phyloP scores from a whole-genome alignment of 2,113 vertebrate genomes.

The Dipodomys stephensi region DNA sequence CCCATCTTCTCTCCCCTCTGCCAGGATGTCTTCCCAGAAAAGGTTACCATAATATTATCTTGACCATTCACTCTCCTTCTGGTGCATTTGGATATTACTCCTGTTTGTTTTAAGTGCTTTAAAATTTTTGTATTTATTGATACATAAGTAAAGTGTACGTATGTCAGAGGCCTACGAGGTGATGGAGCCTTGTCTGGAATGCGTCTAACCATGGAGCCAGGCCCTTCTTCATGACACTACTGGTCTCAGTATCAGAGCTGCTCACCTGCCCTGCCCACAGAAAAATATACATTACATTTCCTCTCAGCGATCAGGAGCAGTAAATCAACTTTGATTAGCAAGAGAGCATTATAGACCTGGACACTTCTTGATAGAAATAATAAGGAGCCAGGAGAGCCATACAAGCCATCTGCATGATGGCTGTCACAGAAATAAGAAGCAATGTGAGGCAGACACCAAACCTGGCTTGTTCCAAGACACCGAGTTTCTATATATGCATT shows the following conservation, averaged over 20 bases:
- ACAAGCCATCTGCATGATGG: background rate
- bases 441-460: background rate
- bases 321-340: background rate
- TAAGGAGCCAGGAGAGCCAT: background rate
- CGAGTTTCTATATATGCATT: slow-evolving; percentile 21
- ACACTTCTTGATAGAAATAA: background rate
- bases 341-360: background rate
- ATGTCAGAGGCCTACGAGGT: background rate
- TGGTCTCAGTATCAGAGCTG: background rate
- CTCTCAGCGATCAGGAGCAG: background rate
- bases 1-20: background rate
- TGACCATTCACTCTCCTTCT: background rate
- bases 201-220: background rate
- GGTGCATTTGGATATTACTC: background rate
- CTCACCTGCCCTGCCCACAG: background rate
- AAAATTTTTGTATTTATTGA: background rate
- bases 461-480: background rate
- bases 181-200: background rate
- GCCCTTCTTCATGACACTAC: background rate
- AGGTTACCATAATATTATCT: background rate
- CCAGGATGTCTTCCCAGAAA: background rate
- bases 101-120: background rate
- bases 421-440: background rate
- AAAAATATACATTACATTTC: background rate
- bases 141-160: background rate